Base-by-base conservation (phyloP, 2,888 invertebrate genomes). In the Brassicogethes aeneus region DNA sequence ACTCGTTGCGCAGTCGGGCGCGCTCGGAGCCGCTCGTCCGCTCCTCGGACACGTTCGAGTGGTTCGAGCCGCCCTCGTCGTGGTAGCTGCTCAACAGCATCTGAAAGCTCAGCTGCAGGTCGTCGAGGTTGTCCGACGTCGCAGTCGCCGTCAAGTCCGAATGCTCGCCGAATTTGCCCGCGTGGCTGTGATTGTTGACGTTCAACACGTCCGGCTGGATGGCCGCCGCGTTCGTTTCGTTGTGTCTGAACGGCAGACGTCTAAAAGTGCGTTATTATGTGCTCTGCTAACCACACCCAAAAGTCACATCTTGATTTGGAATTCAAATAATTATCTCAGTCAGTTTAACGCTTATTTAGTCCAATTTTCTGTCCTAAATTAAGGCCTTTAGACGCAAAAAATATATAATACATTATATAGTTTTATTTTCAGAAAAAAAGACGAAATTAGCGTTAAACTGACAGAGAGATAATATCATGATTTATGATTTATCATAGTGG, bases 181-280 rank as follows among this genome's bases (percentile, higher is more conserved):
- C 48, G n/a, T n/a, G n/a, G 48, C 68, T 68, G 48, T 72, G 73
- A 53, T 75, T 75, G 16, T 75, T 75, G 16, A 76, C 66, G 54
- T 76, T 76, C 17, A 76, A 57, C 2, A 76, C 75, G 52, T 77
- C 78, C 2, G 76, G 77, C 1, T 76, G 75, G 10, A 32, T 13
- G 5, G 14, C 14, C 32, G 33, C 10, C 34, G 36, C 40, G 5
- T 39, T 34, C 17, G 33, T 37, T 42, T 43, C 42, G 7, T 38
- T 36, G 16, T 46, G 39, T 15, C 46, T 10, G 23, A 37, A 16
- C 2, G 36, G 23, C 15, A 13, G 23, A 7, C 23, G 23, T 23
- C 23, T n/a, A n/a, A n/a, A n/a, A n/a, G n/a, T n/a, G n/a, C n/a
- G n/a, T n/a, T n/a, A n/a, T n/a, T n/a, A n/a, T n/a, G n/a, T n/a